Base-by-base conservation (phyloP, 2,888 invertebrate species). In the Scaptomyza tumidula region DNA sequence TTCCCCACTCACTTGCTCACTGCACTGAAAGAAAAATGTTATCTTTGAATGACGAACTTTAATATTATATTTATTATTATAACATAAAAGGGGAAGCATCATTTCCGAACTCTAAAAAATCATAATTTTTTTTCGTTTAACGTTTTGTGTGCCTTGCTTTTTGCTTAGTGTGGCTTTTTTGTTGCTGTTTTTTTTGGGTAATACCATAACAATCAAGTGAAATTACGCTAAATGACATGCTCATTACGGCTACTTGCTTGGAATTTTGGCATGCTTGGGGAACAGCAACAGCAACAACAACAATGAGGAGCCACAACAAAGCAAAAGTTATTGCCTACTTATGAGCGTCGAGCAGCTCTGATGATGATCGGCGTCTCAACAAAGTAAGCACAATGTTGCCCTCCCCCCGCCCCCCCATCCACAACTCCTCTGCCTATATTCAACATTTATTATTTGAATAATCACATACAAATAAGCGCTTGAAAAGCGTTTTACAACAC, bases 151-250 rank as follows among this genome's bases (percentile, higher is more conserved):
- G 11, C 11, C 0, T 33, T 33, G 13, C 4, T 35, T 35, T 49
- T 49, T 31, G 11, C 7, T 35, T n/a, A 24, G 50, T 50, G 50
- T 35, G 5, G 0, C 35, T n/a, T 33, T n/a, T 33, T 49, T 71
- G 55, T 53, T 54, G 44, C 5, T 39, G 37, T 39, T 41, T 31
- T 31, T 31, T 16, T 16, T 16, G 64, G 73, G 82, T 88, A 87
- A 86, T 86, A 65, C 86, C 83, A 83, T 83, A 83, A 83, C 88
- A 88, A 83, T 83, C 86, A 86, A 77, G 61, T 71, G 64, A 88
- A 83, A 83, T 83, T 83, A 83, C 88, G 77, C 77, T 88, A 86
- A 83, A 88, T 88, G 83, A 83, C 88, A 86, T 80, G 88, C 88
- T 83, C 83, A 86, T 83, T 83, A 83, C 77, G 77, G 71, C 68